phyloP scores from a whole-genome alignment of 1,140 invertebrate species.

The Drosophila pallidifrons region DNA sequence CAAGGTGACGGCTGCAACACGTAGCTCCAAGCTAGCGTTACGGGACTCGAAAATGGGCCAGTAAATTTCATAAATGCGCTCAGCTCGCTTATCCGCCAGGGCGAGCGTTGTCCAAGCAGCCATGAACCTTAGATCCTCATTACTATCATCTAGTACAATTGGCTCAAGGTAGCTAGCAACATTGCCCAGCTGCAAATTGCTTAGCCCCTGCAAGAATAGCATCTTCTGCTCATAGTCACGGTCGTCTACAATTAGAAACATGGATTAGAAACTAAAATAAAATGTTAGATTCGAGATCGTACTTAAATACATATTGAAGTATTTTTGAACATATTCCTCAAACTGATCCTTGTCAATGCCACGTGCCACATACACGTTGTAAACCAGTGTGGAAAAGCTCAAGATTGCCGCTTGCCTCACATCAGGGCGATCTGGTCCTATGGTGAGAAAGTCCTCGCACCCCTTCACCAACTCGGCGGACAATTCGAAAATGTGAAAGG shows the following conservation, averaged over 20 bases:
- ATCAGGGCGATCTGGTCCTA: constrained; percentile 85
- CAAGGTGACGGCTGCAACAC: constrained; percentile 88
- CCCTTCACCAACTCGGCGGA: constrained; percentile 86
- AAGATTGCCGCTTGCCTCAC: constrained; percentile 89
- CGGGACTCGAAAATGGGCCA: constrained; percentile 90
- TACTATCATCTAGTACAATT: constrained; percentile 86
- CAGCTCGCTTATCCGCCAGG: constrained; percentile 86
- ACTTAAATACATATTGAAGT: constrained; percentile 85
- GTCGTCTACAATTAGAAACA: constrained; percentile 85
- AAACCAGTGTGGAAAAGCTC: constrained; percentile 89
- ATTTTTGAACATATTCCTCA: constrained; percentile 89
- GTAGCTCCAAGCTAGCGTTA: constrained; percentile 88
- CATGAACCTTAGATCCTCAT: constrained; percentile 87
- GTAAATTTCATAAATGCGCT: constrained; percentile 88
- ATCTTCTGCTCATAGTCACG: constrained; percentile 88
- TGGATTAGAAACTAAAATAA: background rate
- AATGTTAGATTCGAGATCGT: constrained; percentile 35
- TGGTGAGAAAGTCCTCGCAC: constrained; percentile 86
- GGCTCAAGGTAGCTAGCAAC: constrained; percentile 88
- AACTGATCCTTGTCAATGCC: constrained; percentile 88
- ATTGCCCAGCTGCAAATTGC: constrained; percentile 87
- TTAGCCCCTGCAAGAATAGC: constrained; percentile 89
- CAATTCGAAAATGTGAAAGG: constrained; percentile 87
- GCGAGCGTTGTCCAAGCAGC: constrained; percentile 88
- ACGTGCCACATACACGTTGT: constrained; percentile 87